A percentile compares a stretch with the other conserved stretches of the same genome.
These are phyloP conservation scores for Caenorhabditis tropicalis DNA, from an alignment of 1,140 invertebrate species.

Conservation along the genomic window DNA sequence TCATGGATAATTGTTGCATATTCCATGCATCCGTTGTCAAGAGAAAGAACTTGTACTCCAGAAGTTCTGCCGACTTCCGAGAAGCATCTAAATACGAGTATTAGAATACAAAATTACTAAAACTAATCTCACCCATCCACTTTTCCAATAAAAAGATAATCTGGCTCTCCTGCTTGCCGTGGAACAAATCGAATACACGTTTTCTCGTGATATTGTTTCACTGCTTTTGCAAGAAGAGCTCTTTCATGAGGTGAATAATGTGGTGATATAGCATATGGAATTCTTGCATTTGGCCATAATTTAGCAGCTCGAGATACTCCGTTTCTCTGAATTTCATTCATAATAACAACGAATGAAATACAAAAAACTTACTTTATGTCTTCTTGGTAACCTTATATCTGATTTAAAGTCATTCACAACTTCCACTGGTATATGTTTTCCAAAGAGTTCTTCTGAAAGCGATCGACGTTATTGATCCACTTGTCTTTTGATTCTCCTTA, in stretches of 20 bases:
- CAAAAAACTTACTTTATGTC: slow-evolving; percentile 38
- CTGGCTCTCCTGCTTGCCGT: slow-evolving; percentile 62
- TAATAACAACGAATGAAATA: no score
- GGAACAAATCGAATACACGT: slow-evolving; percentile 71
- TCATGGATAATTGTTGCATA: slow-evolving; percentile 72
- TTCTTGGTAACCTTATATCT: slow-evolving; percentile 61
- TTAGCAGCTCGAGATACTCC: slow-evolving; percentile 68
- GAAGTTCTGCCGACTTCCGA: slow-evolving; percentile 71
- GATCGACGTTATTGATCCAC: neutral
- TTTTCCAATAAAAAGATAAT: slow-evolving; percentile 72
- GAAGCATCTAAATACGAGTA: slow-evolving; percentile 63
- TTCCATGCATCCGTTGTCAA: slow-evolving; percentile 72
- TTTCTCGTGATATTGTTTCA: slow-evolving; percentile 72
- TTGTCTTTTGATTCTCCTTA: neutral
- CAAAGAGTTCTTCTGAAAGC: slow-evolving; percentile 62
- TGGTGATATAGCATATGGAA: slow-evolving; percentile 70
- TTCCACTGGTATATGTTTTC: slow-evolving; percentile 59
- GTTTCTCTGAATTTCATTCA: slow-evolving; percentile 67
- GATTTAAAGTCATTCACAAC: slow-evolving; percentile 64
- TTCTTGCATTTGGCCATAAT: slow-evolving; percentile 68
- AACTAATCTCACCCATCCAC: slow-evolving; percentile 67
- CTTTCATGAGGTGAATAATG: slow-evolving; percentile 70
- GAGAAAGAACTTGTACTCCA: slow-evolving; percentile 70
- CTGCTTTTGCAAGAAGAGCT: slow-evolving; percentile 68
- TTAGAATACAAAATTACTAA: no score